Evolutionary conservation across 2,113 vertebrate species (phyloP), one percentile per base, ranked within the genome.

Genomic region (Melozone crissalis): DNA sequence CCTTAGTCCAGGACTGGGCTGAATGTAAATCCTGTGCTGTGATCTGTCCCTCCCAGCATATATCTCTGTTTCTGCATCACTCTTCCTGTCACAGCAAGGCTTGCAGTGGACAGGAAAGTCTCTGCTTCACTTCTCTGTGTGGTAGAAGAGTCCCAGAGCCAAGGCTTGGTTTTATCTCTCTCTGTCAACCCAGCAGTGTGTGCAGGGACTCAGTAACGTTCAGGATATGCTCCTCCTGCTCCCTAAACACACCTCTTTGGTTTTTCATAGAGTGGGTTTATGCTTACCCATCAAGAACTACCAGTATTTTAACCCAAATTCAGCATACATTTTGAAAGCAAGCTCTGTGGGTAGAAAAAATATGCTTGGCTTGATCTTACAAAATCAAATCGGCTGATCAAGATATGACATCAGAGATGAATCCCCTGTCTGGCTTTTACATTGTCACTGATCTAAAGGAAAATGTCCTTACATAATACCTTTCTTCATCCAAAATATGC

Each of bases 121-220:
- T 41, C 54, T n/a, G 4, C 24, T 18, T 27, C 0, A 0, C 7
- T 22, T 9, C 3, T 10, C 13, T 4, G 5, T 11, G 24, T 1
- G 3, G 13, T 24, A 51, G 54, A 43, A 47, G 33, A 23, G 14
- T 26, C 9, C 14, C 2, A 21, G 44, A 8, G 16, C 21, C 1
- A 4, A 30, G 18, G 44, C 5, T 4, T 18, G 30, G 9, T 10
- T 10, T 37, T 14, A 4, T 7, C 20, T 13, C 21, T 39, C 43
- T n/a, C 21, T 17, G 11, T 11, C 41, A 27, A 4, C 7, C 7
- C 23, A 4, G 12, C 5, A 2, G 15, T 11, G 33, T 15, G 44
- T 3, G 20, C 17, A 44, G 35, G 33, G 27, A 58, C 1, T 7
- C 30, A 26, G 20, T 5, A 21, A 57, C 8, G 1, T 4, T 39